A percentile compares a stretch with the other conserved stretches of the same genome.
These are phyloP conservation scores for Zaprionus camerounensis DNA, from an alignment of 1,140 invertebrate species.

Conservation along the genomic window DNA sequence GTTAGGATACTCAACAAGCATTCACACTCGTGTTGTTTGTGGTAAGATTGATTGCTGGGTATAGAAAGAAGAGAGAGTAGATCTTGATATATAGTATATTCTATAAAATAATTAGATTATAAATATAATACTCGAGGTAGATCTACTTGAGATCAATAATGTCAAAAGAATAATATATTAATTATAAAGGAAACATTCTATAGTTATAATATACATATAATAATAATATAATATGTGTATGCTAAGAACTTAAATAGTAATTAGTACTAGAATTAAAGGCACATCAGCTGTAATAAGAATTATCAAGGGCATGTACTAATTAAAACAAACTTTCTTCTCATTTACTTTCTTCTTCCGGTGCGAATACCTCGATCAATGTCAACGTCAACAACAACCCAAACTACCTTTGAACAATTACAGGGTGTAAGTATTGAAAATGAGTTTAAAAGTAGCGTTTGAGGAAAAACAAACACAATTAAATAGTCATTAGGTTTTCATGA, in stretches of 20 bases:
- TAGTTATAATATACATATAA: too few species aligned
- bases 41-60: conserved; percentile 23
- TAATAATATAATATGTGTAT: too few species aligned
- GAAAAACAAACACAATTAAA: conserved; percentile 78
- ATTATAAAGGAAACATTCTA: too few species aligned
- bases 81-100: too few species aligned
- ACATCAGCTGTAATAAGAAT: background rate
- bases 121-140: too few species aligned
- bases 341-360: conserved; percentile 12
- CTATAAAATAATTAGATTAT: too few species aligned
- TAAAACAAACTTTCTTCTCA: conserved; percentile 20
- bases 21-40: background rate
- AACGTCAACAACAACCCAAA: conserved; percentile 23
- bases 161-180: too few species aligned
- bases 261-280: too few species aligned
- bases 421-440: conserved; percentile 70
- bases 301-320: background rate
- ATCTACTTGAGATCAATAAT: too few species aligned
- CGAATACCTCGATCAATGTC: background rate
- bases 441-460: conserved; percentile 33
- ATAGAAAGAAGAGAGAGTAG: too few species aligned
- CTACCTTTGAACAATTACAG: conserved; percentile 38
- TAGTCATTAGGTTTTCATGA: conserved; percentile 17
- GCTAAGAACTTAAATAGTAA: too few species aligned
- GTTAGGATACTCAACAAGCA: background rate